These are phyloP conservation scores for Actinostola sp. DNA, from an alignment of 92 coral and sea anemone species.

Conservation along the genomic window DNA sequence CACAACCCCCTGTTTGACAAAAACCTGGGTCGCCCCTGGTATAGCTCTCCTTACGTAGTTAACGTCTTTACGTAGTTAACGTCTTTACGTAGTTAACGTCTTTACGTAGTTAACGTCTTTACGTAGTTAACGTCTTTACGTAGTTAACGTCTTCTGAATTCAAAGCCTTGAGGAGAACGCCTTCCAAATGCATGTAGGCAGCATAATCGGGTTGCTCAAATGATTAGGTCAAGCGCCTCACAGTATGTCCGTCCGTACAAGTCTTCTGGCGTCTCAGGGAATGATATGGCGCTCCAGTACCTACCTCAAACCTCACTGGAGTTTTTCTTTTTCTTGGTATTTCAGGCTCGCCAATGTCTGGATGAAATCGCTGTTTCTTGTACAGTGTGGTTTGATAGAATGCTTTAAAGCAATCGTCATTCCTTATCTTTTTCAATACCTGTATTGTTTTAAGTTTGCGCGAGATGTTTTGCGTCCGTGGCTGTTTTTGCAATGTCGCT, in stretches of 20 bases:
- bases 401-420: neutral
- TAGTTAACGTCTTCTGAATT: conserved; percentile 6
- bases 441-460: conserved; percentile 38
- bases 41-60: no score
- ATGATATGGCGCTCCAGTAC: neutral
- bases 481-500: conserved; percentile 38
- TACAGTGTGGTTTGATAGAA: neutral
- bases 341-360: neutral
- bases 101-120: no score
- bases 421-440: conserved; percentile 27
- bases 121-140: no score
- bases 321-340: conserved; percentile 4
- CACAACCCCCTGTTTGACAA: no score
- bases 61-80: no score
- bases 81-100: no score
- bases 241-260: conserved; percentile 48
- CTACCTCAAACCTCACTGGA: conserved; percentile 5
- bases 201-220: conserved; percentile 51
- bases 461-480: conserved; percentile 23
- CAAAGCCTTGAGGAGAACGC: conserved; percentile 19
- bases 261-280: neutral
- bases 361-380: conserved; percentile 3
- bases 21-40: no score
- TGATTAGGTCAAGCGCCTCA: conserved; percentile 64
- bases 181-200: conserved; percentile 53